A percentile compares a stretch with the other conserved stretches of the same genome.
Conservation (phyloP, 2,113 vertebrate genomes). For the Thomomys bottae region DNA sequence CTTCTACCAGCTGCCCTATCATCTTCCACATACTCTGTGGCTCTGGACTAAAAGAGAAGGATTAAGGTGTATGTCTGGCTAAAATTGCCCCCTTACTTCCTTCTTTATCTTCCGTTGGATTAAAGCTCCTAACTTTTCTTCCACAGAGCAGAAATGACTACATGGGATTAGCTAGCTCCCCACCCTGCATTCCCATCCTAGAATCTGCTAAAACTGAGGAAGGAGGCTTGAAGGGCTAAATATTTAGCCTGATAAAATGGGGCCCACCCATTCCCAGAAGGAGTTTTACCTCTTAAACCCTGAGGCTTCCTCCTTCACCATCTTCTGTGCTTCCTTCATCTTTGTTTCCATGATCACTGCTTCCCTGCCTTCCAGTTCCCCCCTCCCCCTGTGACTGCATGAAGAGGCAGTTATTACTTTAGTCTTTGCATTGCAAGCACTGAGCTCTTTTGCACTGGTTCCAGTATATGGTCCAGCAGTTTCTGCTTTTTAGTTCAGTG, state of each 20-base stretch:
- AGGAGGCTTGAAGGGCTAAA: constrained; percentile 47
- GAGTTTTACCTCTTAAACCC: not conserved
- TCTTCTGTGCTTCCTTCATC: constrained; percentile 34
- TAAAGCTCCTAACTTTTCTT: constrained; percentile 35
- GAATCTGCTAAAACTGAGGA: constrained; percentile 1
- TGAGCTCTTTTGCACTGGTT: not conserved
- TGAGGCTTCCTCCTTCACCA: constrained; percentile 6
- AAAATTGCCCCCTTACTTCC: not conserved
- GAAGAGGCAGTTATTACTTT: constrained; percentile 57
- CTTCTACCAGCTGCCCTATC: not conserved
- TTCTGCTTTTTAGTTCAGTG: not conserved
- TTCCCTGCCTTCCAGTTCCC: not conserved
- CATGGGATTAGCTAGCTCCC: constrained; percentile 7
- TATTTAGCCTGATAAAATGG: constrained; percentile 29
- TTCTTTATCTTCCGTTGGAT: not conserved
- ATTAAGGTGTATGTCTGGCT: not conserved
- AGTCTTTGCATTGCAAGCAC: constrained; percentile 42
- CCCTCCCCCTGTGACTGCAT: constrained; percentile 1
- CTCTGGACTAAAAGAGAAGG: constrained; percentile 53
- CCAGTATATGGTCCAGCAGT: not conserved
- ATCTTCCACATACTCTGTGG: constrained; percentile 3
- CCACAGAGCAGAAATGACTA: constrained; percentile 50
- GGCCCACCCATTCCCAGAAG: not conserved
- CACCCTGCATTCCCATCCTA: not conserved
- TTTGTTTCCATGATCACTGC: not conserved